Evolutionary conservation across 2,888 invertebrate species (phyloP).

Genomic region (Scaptodrosophila latifasciaeformis): DNA sequence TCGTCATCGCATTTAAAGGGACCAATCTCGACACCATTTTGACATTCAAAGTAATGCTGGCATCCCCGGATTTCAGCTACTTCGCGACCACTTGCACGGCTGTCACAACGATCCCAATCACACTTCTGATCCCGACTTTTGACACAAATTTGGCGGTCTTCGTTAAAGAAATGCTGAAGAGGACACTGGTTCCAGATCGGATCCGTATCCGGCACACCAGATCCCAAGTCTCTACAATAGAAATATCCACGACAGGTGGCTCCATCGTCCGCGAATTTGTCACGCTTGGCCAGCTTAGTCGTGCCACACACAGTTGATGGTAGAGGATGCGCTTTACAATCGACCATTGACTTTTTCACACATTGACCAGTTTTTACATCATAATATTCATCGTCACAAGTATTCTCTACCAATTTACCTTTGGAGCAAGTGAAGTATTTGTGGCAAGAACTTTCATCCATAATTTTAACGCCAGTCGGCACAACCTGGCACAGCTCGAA

Average conservation of each 20-base stretch:
- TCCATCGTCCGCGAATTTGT: constrained; percentile 55
- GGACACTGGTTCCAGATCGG: constrained; percentile 57
- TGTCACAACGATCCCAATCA: constrained; percentile 56
- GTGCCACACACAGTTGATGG: constrained; percentile 59
- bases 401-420: neutral
- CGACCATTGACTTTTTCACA: constrained; percentile 39
- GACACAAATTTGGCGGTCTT: constrained; percentile 37
- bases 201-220: constrained; percentile 45
- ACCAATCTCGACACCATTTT: constrained; percentile 21
- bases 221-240: constrained; percentile 58
- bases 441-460: constrained; percentile 55
- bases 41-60: constrained; percentile 46
- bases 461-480: constrained; percentile 30
- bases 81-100: constrained; percentile 32
- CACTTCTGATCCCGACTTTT: constrained; percentile 35
- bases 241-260: constrained; percentile 67
- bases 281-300: constrained; percentile 52
- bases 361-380: constrained; percentile 36
- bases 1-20: constrained; percentile 25
- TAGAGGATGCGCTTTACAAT: constrained; percentile 52
- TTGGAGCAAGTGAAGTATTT: constrained; percentile 46
- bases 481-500: constrained; percentile 57
- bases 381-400: constrained; percentile 50
- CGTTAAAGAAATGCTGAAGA: constrained; percentile 48
- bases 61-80: constrained; percentile 42